phyloP scores from a whole-genome alignment of 2,113 vertebrate species.

The Eclectus roratus region DNA sequence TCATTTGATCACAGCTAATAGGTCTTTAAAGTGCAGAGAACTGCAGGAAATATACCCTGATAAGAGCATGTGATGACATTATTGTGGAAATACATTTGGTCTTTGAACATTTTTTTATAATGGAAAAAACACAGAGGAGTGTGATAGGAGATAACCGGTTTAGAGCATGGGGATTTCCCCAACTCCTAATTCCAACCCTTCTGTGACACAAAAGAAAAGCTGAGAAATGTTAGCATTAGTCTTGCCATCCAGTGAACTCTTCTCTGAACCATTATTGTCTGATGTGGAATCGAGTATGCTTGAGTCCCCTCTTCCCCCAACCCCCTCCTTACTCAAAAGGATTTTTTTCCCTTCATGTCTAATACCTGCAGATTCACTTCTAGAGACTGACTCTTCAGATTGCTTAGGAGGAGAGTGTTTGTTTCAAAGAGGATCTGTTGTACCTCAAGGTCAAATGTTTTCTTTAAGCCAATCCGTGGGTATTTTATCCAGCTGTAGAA shows the following conservation, averaged over 20 bases:
- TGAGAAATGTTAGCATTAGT: neutral
- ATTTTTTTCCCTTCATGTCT: neutral
- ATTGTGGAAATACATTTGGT: neutral
- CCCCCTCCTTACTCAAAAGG: neutral
- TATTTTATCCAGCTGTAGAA: neutral
- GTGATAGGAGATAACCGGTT: neutral
- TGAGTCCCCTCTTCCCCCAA: neutral
- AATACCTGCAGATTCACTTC: neutral
- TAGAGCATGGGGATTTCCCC: neutral
- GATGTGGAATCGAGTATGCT: neutral
- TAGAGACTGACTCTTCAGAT: neutral
- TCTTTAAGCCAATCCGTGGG: conserved; percentile 1
- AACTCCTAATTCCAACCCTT: neutral
- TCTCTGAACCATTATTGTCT: neutral
- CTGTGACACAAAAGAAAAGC: neutral
- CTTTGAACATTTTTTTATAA: neutral
- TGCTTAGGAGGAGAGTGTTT: conserved; percentile 35
- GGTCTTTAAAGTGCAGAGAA: neutral
- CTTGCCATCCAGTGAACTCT: neutral
- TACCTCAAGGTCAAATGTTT: conserved; percentile 37
- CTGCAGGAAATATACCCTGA: neutral
- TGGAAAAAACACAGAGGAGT: neutral
- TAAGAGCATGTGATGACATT: neutral
- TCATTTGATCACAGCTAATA: neutral
- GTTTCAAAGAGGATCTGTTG: conserved; percentile 22